Base-by-base conservation (phyloP, 1,140 invertebrate genomes). In the Wasmannia auropunctata region DNA sequence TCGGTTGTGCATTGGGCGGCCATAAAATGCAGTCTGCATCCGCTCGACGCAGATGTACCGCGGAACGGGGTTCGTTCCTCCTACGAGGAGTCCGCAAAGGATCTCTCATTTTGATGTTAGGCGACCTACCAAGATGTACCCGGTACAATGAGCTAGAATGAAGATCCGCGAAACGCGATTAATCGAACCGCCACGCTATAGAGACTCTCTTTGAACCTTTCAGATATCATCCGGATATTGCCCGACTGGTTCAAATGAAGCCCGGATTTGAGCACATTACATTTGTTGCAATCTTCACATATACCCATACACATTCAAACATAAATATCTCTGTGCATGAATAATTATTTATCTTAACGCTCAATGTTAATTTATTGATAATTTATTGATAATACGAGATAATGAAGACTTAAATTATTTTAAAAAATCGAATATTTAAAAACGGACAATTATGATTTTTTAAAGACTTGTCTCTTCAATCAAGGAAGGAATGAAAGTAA, bases 11-110 rank as follows among this genome's bases (percentile, higher is more conserved):
- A 94, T 91, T 91, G 92, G 93, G 90, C 92, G 92, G 86, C 87
- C 93, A 92, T 94, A 94, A 94, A 94, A 92, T 94, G 94, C 94
- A 95, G 94, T 86, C 93, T 94, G 94, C 94, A 94, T 95, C 94
- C 94, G 94, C 88, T 93, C 84, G 86, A 86, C 92, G 94, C 94
- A 95, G 94, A 95, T 95, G 94, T 94, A 90, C 90, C 87, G 40
- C 86, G 86, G 69, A 86, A 83, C 56, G 86, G 83, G 83, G 81
- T 76, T 89, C 87, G 87, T 56, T 56, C 79, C 72, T 87, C 85
- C 81, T 72, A 51, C 70, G 75, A 90, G 67, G 75, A 87, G 65
- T 81, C 86, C 88, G 72, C 76, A 86, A 90, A 88, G 86, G 80
- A 90, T 87, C 75, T 86, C 85, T 43, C 85, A 75, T 91, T 89